These are phyloP conservation scores for Platysteira castanea DNA, from an alignment of 2,113 vertebrate genomes.

Conservation along the genomic window DNA sequence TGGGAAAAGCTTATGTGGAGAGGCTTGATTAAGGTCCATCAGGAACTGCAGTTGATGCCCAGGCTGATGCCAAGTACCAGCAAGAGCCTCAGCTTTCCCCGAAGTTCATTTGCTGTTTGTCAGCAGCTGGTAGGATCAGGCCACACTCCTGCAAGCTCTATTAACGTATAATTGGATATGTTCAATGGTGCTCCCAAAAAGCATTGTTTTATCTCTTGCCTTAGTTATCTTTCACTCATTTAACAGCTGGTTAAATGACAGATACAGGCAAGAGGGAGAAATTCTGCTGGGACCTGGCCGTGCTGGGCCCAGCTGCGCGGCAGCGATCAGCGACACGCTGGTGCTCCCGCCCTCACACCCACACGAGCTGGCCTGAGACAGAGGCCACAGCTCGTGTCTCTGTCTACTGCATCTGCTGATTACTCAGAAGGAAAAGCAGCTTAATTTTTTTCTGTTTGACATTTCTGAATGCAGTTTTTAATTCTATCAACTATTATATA, in stretches of 20 bases:
- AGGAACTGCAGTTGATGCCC: background rate
- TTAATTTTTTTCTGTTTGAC: no score
- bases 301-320: background rate
- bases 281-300: background rate
- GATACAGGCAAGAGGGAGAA: background rate
- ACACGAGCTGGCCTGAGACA: background rate
- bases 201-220: background rate
- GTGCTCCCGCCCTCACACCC: background rate
- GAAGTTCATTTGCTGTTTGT: background rate
- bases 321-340: background rate
- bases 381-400: background rate
- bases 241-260: background rate
- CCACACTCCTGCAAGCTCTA: background rate
- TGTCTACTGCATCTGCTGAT: rapidly evolving
- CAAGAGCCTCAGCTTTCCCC: background rate
- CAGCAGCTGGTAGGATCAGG: background rate
- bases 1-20: background rate
- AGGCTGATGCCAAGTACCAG: background rate
- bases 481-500: background rate
- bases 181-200: background rate
- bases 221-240: background rate
- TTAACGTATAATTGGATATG: background rate
- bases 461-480: background rate
- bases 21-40: background rate
- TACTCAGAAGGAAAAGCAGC: background rate